Evolutionary conservation across 2,888 invertebrate species (phyloP), one percentile per base, ranked within the genome.

Genomic region (Cyrtodaria siliqua): DNA sequence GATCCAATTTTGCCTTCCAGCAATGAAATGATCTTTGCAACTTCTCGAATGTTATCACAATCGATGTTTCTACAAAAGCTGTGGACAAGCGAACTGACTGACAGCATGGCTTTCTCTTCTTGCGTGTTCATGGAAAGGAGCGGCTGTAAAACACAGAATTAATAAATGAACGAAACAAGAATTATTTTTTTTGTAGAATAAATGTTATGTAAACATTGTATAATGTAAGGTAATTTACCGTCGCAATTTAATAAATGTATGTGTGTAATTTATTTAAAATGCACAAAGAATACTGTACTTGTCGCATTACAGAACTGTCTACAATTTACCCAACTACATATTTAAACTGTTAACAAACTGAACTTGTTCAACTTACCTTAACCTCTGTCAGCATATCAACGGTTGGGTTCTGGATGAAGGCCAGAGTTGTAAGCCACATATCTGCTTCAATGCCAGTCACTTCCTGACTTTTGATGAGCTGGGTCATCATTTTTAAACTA

Each of bases 351-450:
- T n/a, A n/a, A n/a, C n/a, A n/a, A n/a, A n/a, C n/a, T n/a, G n/a
- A 33, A 8, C 4, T 33, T 33, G 4, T 8, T 33, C 4, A 29
- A n/a, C 87, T 86, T 87, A 94, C 94, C 85, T 90, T 86, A 0
- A 93, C 74, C 57, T 92, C 93, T 12, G 86, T 82, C 60, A 94
- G 90, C 93, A 94, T 94, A 27, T 92, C 92, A 23, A 91, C 74
- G 8, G 91, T 92, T 23, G 94, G 94, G 52, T 93, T 87, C 73
- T 93, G 92, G 52, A 97, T 96, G 93, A 98, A 96, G 4, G 97
- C 96, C 89, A 98, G 94, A 0, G 97, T 96, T 85, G 96, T 95
- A 87, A 98, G 95, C 98, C 98, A 98, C 83, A 96, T 96, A 56
- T 96, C 95, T 0, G 95, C 94, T 20, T 95, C 95, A 1, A 95